Base-by-base conservation (phyloP, 2,113 vertebrate species). In the Pelusios castaneus region DNA sequence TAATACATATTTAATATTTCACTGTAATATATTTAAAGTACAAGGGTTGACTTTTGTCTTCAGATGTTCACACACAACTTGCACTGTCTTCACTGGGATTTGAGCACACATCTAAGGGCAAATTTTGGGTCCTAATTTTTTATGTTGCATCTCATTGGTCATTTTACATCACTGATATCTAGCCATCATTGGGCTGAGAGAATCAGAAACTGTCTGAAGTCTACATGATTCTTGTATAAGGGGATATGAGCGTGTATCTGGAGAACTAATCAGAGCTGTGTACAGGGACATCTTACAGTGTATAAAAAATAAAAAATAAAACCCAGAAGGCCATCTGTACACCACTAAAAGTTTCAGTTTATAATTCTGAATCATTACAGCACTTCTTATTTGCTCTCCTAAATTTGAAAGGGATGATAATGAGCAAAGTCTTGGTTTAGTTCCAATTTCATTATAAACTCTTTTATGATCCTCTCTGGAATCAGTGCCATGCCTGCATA, bases 121-220 rank as follows among this genome's bases (percentile, higher is more conserved):
- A 45, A 27, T 77, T 82, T 82, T 31, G 60, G 11, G 52, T 49
- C 31, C 58, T 77, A 41, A 34, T 58, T 29, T n/a, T 82, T 63
- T 55, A 2, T 81, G 38, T 43, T 55, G 3, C 52, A 78, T 79
- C 38, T 41, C 5, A 55, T 60, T 49, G 24, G 14, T 60, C 75
- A 51, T 87, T 91, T 94, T 86, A 76, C 93, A 12, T 21, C n/a
- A 80, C 22, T 87, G 88, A 94, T 86, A 94, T 91, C 81, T 95
- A 87, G 56, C 56, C 17, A 70, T 80, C 47, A 75, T 88, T 96
- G 91, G 76, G 55, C 55, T 67, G 24, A 88, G 82, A 58, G 84
- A 95, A 92, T 60, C 12, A 75, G 24, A 58, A 77, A 56, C 79
- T 54, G 5, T 16, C 29, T 85, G 43, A 92, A 63, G 5, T 90